A percentile compares a stretch with the other conserved stretches of the same genome.
phyloP scores from a whole-genome alignment of 2,888 invertebrate genomes.

The Xestia rhomboidea region DNA sequence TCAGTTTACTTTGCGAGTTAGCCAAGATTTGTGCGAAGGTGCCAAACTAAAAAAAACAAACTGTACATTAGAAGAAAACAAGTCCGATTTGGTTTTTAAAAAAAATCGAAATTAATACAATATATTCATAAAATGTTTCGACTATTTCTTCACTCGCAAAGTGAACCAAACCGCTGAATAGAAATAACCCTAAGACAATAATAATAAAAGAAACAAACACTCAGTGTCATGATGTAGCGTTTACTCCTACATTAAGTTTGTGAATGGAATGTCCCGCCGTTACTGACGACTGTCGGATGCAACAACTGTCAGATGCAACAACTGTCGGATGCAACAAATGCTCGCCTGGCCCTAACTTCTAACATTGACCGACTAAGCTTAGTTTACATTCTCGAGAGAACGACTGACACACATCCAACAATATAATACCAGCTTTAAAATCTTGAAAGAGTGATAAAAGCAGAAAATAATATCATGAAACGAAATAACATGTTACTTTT shows the following conservation, averaged over 20 bases:
- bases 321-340: slow-evolving; percentile 74
- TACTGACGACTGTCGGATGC: slow-evolving; percentile 58
- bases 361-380: slow-evolving; percentile 81
- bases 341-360: slow-evolving; percentile 79
- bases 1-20: slow-evolving; percentile 53
- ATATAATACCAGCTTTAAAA: not conserved
- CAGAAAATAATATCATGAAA: not conserved
- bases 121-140: slow-evolving; percentile 54
- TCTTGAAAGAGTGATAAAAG: not conserved
- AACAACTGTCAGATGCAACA: slow-evolving; percentile 72
- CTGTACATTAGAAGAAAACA: slow-evolving; percentile 29
- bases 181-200: slow-evolving; percentile 69
- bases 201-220: slow-evolving; percentile 78
- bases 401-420: slow-evolving; percentile 40
- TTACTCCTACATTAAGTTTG: slow-evolving; percentile 75
- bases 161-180: slow-evolving; percentile 55
- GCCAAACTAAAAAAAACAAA: slow-evolving; percentile 24
- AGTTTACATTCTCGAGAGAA: slow-evolving; percentile 59
- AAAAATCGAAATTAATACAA: slow-evolving; percentile 32
- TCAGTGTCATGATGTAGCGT: slow-evolving; percentile 81
- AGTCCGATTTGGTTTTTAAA: not conserved
- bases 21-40: slow-evolving; percentile 59
- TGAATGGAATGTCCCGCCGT: slow-evolving; percentile 85
- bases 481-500: not conserved
- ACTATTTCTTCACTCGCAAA: slow-evolving; percentile 56